phyloP scores from a whole-genome alignment of 2,797 vertebrate species.

The Hylomyscus alleni region DNA sequence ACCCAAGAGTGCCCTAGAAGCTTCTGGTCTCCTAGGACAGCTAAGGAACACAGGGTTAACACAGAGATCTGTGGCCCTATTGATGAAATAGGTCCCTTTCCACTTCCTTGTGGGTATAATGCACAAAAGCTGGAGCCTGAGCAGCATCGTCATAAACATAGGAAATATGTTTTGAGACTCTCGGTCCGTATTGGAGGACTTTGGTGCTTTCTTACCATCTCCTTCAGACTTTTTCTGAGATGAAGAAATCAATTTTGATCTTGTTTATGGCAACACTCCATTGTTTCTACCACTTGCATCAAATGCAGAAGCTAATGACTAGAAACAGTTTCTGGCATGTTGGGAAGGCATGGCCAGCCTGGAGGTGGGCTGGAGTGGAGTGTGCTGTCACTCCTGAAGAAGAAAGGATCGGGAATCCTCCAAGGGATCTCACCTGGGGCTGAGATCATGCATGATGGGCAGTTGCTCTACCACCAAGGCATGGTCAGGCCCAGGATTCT shows the following conservation, averaged over 20 bases:
- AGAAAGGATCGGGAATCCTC: not conserved
- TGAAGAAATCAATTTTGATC: slow-evolving; percentile 17
- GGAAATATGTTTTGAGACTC: not conserved
- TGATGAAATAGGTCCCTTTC: not conserved
- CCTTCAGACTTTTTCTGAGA: not conserved
- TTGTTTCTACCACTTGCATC: not conserved
- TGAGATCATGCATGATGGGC: not conserved
- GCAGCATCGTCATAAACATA: not conserved
- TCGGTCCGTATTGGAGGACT: not conserved
- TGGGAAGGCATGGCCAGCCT: not conserved
- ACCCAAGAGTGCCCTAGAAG: not conserved
- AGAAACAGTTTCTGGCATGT: not conserved
- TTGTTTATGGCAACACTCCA: slow-evolving; percentile 9
- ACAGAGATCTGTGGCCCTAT: not conserved
- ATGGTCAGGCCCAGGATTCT: not conserved
- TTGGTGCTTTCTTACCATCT: not conserved
- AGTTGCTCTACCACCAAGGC: not conserved
- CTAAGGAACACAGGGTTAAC: not conserved
- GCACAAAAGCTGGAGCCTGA: not conserved
- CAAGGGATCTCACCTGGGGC: not conserved
- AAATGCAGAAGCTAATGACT: not conserved
- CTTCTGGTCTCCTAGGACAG: not conserved
- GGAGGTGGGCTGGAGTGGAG: not conserved
- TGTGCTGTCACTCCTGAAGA: not conserved
- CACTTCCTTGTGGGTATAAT: not conserved